Percentiles rank a stretch among this genome's conserved stretches.
Evolutionary conservation across 92 coral and sea anemone genomes (phyloP).

Genomic region (Porites cylindrica): DNA sequence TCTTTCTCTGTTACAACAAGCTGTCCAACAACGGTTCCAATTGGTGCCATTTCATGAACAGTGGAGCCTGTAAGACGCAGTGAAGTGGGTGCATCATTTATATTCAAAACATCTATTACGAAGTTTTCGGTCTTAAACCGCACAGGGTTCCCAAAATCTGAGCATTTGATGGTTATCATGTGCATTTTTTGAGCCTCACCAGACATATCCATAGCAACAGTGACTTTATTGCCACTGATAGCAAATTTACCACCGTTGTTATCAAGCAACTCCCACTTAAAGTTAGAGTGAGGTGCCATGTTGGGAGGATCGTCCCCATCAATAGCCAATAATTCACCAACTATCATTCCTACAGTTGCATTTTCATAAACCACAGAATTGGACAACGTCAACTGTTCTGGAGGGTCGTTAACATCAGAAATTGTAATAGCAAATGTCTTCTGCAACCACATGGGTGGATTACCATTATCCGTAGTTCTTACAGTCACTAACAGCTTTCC

Average conservation of each 20-base stretch:
- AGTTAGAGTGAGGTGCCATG: slow-evolving; percentile 68
- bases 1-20: slow-evolving; percentile 87
- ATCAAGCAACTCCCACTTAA: slow-evolving; percentile 73
- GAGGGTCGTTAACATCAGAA: slow-evolving; percentile 89
- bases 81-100: slow-evolving; percentile 80
- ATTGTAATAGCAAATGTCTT: slow-evolving; percentile 64
- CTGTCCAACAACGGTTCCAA: slow-evolving; percentile 71
- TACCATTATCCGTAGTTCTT: slow-evolving; percentile 80
- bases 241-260: slow-evolving; percentile 67
- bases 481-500: slow-evolving; percentile 59
- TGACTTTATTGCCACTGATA: slow-evolving; percentile 59
- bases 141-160: slow-evolving; percentile 86
- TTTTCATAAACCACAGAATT: slow-evolving; percentile 74
- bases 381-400: slow-evolving; percentile 76
- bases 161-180: slow-evolving; percentile 72
- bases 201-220: slow-evolving; percentile 69
- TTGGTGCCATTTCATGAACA: slow-evolving; percentile 72
- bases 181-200: slow-evolving; percentile 77
- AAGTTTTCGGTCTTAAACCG: slow-evolving; percentile 45
- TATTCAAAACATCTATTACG: slow-evolving; percentile 61
- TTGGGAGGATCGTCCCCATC: slow-evolving; percentile 86
- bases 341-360: slow-evolving; percentile 60
- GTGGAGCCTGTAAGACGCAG: slow-evolving; percentile 60
- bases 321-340: slow-evolving; percentile 80
- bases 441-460: slow-evolving; percentile 81